Base-by-base conservation (phyloP, 2,113 vertebrate genomes). In the Pteronura brasiliensis region DNA sequence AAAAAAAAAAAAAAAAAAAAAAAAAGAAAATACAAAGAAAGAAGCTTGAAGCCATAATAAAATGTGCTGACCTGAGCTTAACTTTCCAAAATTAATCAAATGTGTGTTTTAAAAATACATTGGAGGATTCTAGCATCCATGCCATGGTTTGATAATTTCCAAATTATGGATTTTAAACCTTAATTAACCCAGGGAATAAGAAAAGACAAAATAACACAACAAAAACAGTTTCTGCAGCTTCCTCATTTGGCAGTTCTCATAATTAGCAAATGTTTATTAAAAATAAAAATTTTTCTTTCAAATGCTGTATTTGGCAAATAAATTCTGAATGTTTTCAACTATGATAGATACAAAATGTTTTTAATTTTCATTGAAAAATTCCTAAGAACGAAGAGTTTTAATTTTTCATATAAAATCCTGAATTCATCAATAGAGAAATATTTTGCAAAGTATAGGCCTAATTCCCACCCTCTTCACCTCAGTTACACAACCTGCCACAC, bases 121-220 rank as follows among this genome's bases (percentile, higher is more conserved):
- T 88, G n/a, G 13, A 89, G 39, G 57, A 94, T 42, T 93, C 42
- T 17, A 71, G 29, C 65, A 67, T 74, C 39, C 59, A 12, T 90
- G 55, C 25, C 13, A 36, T 71, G 6, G 13, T 59, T 82, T 80
- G 67, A 96, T 76, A 88, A 90, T 72, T 95, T 96, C 61, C 18
- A 77, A 95, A 90, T 86, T 96, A 61, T 90, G 76, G 34, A 83
- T 90, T 96, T 90, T 82, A 85, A 95, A 95, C 71, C 39, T 93
- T 65, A 81, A 65, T 96, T 93, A 97, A 92, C 27, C 55, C 20
- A 74, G n/a, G n/a, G n/a, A 83, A 77, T 80, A 72, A 83, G 77
- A 93, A 47, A 79, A 84, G 42, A 59, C 39, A 80, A 93, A 87
- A 76, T 4, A 80, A 36, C 8, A 52, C 31, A 71, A 25, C 9